phyloP scores from a whole-genome alignment of 1,140 invertebrate species.

The Drosophila pectinifera region DNA sequence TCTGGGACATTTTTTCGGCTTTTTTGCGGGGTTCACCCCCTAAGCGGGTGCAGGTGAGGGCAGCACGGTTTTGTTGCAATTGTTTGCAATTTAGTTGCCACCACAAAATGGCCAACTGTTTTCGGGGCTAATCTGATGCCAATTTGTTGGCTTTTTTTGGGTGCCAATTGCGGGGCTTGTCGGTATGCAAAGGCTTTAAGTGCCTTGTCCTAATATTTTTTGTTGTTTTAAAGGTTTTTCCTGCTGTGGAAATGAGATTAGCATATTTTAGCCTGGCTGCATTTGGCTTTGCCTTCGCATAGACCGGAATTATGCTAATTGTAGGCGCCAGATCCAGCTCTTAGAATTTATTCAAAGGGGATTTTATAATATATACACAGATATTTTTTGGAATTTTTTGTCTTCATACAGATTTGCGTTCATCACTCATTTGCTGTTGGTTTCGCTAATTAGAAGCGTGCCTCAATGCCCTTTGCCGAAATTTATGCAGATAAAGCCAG shows the following conservation, averaged over 20 bases:
- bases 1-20: conserved; percentile 25
- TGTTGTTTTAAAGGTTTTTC: conserved; percentile 21
- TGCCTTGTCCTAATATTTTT: conserved; percentile 21
- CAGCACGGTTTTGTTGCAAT: conserved; percentile 56
- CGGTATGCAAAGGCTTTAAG: conserved; percentile 40
- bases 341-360: conserved; percentile 39
- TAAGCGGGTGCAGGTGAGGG: conserved; percentile 23
- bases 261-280: conserved; percentile 33
- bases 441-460: conserved; percentile 73
- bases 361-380: conserved; percentile 1
- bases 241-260: conserved; percentile 25
- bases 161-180: conserved; percentile 23
- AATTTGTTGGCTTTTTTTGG: conserved; percentile 63
- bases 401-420: conserved; percentile 56
- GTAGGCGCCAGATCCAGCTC: conserved; percentile 21
- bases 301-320: conserved; percentile 68
- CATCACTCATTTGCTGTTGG: conserved; percentile 60
- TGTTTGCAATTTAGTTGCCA: conserved; percentile 72
- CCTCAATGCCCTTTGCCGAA: conserved; percentile 31
- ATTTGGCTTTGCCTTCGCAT: conserved; percentile 25
- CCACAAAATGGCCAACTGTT: conserved; percentile 72
- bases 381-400: conserved; percentile 20
- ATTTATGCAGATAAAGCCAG: conserved; percentile 71
- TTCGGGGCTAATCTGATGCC: conserved; percentile 72
- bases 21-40: conserved; percentile 1